Conservation (phyloP, 2,113 vertebrate genomes). For the Notarius lentiginosus region DNA sequence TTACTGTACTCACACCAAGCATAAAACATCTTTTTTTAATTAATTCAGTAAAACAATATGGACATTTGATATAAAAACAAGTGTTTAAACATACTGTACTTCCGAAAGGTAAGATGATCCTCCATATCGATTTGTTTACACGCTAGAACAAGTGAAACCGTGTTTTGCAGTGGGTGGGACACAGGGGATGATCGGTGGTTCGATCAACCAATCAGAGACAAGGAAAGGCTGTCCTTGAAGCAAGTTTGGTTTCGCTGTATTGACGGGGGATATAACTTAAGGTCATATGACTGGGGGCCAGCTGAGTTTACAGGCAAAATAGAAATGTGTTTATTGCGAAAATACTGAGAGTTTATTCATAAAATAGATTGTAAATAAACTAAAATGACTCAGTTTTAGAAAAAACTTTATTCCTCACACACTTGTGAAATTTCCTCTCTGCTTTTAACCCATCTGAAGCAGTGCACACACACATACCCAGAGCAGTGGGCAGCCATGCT, state of each 20-base stretch:
- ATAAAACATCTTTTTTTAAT: neutral
- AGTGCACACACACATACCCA: no score
- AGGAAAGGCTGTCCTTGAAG: no score
- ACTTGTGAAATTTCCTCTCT: no score
- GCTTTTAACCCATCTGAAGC: no score
- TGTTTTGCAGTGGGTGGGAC: conserved; percentile 29
- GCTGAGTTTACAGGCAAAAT: neutral
- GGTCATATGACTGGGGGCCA: conserved; percentile 23
- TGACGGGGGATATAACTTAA: conserved; percentile 44
- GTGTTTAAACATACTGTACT: conserved; percentile 60
- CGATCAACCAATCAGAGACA: conserved; percentile 24
- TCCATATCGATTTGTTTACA: conserved; percentile 52
- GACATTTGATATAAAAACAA: neutral
- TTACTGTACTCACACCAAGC: no score
- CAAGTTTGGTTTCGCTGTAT: conserved; percentile 65
- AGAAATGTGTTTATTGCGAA: no score
- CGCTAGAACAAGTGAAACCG: conserved; percentile 52
- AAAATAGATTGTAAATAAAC: neutral
- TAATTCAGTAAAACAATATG: neutral
- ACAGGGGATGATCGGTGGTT: conserved; percentile 58
- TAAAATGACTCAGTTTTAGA: neutral
- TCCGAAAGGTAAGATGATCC: conserved; percentile 49
- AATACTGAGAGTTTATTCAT: neutral
- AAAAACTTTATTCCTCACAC: no score
- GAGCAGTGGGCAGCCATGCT: no score